phyloP scores from a whole-genome alignment of 2,113 vertebrate species.

The Atractosteus spatula region DNA sequence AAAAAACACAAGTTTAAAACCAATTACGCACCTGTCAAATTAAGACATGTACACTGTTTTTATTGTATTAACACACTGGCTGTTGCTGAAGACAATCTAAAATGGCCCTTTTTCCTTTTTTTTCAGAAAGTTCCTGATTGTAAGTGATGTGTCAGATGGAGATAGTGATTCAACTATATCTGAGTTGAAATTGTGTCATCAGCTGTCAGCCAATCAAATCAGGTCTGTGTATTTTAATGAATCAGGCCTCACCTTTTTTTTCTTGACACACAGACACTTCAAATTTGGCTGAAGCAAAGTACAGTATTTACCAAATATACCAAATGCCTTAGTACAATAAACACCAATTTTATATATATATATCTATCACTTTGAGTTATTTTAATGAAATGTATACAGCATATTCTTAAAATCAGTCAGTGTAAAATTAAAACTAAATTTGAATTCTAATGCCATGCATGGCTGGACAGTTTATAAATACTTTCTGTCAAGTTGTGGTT shows the following conservation, averaged over 20 bases:
- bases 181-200: conserved; percentile 21
- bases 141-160: conserved; percentile 57
- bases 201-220: conserved; percentile 20
- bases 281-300: no score
- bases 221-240: conserved; percentile 2
- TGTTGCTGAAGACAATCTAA: conserved; percentile 46
- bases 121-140: conserved; percentile 54
- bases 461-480: background rate
- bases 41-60: background rate
- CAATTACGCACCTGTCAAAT: no score
- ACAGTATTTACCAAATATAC: no score
- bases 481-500: conserved; percentile 7
- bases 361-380: no score
- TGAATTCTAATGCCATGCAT: no score
- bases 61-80: conserved; percentile 38
- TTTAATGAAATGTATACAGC: no score
- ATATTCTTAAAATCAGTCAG: no score
- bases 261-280: no score
- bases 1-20: conserved; percentile 12
- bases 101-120: conserved; percentile 45
- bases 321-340: no score
- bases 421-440: no score
- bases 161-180: conserved; percentile 19
- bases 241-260: background rate
- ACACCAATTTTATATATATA: no score